Evolutionary conservation across 2,797 vertebrate genomes (phyloP).

Genomic region (Danio choprae): DNA sequence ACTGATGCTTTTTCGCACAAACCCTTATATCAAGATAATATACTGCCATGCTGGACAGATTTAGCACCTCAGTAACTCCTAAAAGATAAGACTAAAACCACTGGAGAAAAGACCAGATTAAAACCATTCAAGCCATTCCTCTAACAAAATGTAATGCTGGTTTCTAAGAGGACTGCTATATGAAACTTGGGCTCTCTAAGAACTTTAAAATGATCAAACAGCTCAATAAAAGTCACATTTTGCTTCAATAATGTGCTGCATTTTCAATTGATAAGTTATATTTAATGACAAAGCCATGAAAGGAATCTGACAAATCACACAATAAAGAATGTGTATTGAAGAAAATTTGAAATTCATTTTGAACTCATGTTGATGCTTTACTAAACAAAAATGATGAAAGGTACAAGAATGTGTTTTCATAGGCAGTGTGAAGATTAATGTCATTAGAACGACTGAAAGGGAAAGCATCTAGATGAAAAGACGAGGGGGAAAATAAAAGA

Average conservation of each 20-base stretch:
- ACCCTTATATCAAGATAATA: background rate
- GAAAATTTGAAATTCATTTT: background rate
- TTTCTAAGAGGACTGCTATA: background rate
- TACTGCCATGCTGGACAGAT: background rate
- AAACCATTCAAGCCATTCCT: too few relatives aligned
- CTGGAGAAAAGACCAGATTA: too few relatives aligned
- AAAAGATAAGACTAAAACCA: background rate
- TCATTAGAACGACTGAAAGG: background rate
- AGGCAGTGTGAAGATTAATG: background rate
- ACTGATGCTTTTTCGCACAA: background rate
- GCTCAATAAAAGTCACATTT: background rate
- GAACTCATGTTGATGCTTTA: background rate
- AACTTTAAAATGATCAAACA: background rate
- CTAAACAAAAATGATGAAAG: background rate
- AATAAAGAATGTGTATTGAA: background rate
- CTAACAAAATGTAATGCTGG: background rate
- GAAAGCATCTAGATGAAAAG: conserved; percentile 4
- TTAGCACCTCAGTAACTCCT: background rate
- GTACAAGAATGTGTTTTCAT: background rate
- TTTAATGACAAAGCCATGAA: background rate
- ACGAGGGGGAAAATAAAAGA: background rate
- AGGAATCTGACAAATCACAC: background rate
- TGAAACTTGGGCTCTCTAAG: background rate
- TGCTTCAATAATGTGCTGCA: background rate
- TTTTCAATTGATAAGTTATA: background rate